phyloP scores from a whole-genome alignment of 2,113 vertebrate species.

The Apaloderma vittatum region DNA sequence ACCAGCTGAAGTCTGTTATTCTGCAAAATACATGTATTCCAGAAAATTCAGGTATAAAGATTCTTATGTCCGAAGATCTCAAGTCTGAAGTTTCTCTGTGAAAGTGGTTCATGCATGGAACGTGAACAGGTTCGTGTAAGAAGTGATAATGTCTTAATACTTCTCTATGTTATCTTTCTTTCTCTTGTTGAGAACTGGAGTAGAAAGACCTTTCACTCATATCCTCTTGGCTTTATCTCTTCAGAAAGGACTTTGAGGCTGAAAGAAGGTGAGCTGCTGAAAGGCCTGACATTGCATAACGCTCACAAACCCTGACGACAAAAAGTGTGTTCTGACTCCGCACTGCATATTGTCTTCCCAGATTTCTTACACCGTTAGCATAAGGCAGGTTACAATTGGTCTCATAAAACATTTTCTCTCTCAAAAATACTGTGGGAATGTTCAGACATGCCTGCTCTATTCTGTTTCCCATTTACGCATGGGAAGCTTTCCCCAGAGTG shows the following conservation, averaged over 20 bases:
- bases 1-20: neutral
- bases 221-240: slow-evolving; percentile 26
- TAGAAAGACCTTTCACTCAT: slow-evolving; percentile 41
- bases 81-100: neutral
- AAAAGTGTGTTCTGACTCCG: neutral
- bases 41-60: neutral
- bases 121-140: neutral
- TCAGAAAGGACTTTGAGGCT: slow-evolving; percentile 26
- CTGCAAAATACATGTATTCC: neutral
- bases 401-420: neutral
- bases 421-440: neutral
- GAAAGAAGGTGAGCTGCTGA: neutral
- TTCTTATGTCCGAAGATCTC: neutral
- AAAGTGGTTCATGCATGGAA: slow-evolving; percentile 21
- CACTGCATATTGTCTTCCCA: neutral
- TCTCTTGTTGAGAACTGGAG: neutral
- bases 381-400: neutral
- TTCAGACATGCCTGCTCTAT: neutral
- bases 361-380: neutral
- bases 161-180: slow-evolving; percentile 37
- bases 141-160: slow-evolving; percentile 25
- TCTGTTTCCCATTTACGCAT: neutral
- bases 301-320: neutral
- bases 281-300: neutral
- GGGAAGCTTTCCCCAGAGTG: neutral